A percentile compares a stretch with the other conserved stretches of the same genome.
These are phyloP conservation scores for Manis pentadactyla DNA, from an alignment of 2,797 vertebrate species.

Conservation along the genomic window DNA sequence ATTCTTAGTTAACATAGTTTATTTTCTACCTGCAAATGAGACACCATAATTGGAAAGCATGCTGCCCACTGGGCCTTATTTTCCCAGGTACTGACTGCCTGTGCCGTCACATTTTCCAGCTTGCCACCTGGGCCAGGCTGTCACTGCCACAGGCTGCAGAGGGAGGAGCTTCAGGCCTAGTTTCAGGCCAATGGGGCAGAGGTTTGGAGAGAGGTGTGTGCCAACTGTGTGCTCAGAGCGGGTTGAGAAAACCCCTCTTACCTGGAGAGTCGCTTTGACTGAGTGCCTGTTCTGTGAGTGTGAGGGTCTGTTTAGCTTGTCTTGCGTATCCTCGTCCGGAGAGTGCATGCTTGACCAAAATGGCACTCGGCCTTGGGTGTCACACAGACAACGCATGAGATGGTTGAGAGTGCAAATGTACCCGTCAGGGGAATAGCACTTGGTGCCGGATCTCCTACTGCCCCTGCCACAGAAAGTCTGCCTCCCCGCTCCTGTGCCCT, in stretches of 20 bases:
- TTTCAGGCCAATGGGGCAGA: background rate
- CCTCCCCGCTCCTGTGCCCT: background rate
- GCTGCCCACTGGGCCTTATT: background rate
- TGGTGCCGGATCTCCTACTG: background rate
- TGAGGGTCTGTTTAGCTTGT: background rate
- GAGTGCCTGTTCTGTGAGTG: background rate
- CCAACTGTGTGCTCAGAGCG: background rate
- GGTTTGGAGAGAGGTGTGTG: background rate
- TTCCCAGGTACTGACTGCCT: constrained; percentile 39
- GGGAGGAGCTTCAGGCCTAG: background rate
- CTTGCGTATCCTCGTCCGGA: background rate
- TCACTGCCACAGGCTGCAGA: background rate
- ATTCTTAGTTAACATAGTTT: background rate
- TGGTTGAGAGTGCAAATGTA: background rate
- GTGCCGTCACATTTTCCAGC: background rate
- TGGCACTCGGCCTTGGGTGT: background rate
- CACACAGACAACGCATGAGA: background rate
- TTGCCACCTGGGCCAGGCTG: background rate
- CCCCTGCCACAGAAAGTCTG: background rate
- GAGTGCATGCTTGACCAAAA: background rate
- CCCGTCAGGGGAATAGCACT: background rate
- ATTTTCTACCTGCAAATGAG: constrained; percentile 32
- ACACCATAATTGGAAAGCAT: constrained; percentile 29
- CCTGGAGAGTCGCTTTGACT: background rate
- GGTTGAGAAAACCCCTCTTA: background rate